Evolutionary conservation across 1,140 invertebrate species (phyloP), one percentile per base, ranked within the genome.

Genomic region (Diplogasteroides magnus): DNA sequence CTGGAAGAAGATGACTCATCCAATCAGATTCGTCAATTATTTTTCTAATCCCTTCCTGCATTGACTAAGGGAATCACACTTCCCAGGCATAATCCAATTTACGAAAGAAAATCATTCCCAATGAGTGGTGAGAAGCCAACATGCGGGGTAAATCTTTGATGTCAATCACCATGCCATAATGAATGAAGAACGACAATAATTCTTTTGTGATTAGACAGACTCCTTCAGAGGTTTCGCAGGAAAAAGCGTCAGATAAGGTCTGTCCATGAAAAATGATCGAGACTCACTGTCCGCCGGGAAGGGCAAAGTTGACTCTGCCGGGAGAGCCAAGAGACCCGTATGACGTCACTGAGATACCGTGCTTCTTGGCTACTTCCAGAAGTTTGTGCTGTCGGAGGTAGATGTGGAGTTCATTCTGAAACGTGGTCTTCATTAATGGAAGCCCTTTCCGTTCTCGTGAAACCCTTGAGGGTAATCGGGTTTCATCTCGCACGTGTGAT

Each of bases 321-420:
- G 76, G 67, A 3, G 76, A 77, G 0, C 75, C 75, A 28, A 77
- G 48, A 2, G 75, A 57, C 2, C 55, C 74, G 61, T 78, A 77
- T 19, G 75, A 72, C 19, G 75, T 77, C 19, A 77, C n/a, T 26
- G 61, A 64, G 23, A 77, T 75, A 48, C 68, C 63, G 55, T 77
- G 63, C 57, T 76, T 78, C 37, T 77, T 77, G 31, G 73, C 76
- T 14, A 78, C 31, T 13, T 57, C 73, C 14, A 67, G 26, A 1
- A 77, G 69, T 29, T 72, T 55, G 15, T 28, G 62, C 48, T 78
- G 75, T 11, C 56, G 75, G 29, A 48, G 57, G 6, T 74, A 68
- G 29, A 77, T 76, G 58, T 78, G 61, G 1, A 67, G 28, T 69
- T 77, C 75, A 28, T 78, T 65, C 76, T 76, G 60, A 29, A 75